Evolutionary conservation across 2,797 vertebrate species (phyloP).

Genomic region (Chloroceryle inda): DNA sequence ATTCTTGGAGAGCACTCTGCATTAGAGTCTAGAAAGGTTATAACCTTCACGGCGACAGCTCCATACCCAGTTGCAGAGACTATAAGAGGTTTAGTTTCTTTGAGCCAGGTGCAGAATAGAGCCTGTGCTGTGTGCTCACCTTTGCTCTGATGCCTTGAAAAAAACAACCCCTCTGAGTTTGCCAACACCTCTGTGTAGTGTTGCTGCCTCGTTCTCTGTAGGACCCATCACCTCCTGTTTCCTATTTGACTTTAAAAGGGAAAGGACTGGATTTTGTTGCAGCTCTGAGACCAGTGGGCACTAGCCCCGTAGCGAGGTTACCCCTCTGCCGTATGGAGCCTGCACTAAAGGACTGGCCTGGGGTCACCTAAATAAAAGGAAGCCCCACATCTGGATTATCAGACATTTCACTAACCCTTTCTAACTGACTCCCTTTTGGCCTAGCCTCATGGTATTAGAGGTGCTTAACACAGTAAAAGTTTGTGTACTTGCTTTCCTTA

Average conservation of each 20-base stretch:
- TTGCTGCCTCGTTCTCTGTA: neutral
- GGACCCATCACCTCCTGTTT: neutral
- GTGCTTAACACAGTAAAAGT: conserved; percentile 85
- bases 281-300: neutral
- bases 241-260: neutral
- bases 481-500: conserved; percentile 99
- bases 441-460: conserved; percentile 31
- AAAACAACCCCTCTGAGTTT: neutral
- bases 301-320: neutral
- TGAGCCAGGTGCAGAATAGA: neutral
- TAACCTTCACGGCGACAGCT: neutral
- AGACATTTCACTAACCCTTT: neutral
- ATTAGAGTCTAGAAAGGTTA: neutral
- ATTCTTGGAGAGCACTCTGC: neutral
- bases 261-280: neutral
- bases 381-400: neutral
- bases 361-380: neutral
- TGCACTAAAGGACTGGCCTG: neutral
- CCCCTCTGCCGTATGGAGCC: neutral
- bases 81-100: neutral
- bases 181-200: neutral
- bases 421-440: neutral
- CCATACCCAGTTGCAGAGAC: neutral
- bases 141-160: neutral
- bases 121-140: neutral